Base-by-base conservation (phyloP, 2,113 vertebrate genomes). In the Colaptes auratus region DNA sequence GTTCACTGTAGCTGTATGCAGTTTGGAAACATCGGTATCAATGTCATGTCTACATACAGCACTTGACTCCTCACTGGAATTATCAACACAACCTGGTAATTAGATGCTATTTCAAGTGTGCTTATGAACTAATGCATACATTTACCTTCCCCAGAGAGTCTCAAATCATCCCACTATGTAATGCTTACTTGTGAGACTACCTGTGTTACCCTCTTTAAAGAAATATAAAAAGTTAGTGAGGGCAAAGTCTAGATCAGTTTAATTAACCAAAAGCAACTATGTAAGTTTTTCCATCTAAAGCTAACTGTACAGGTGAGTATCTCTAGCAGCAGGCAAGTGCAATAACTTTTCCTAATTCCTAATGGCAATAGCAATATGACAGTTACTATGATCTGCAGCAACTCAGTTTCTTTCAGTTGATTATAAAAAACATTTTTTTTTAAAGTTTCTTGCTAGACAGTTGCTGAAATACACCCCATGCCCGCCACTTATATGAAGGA, bases 371-470 rank as follows among this genome's bases (percentile, higher is more conserved):
- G 27, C 24, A 79, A 66, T 35, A n/a, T 11, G 75, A 39, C 8
- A 76, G 30, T 42, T 70, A 42, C 30, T 46, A 6, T 2, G 5
- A 70, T 53, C 31, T 35, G 21, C 2, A 7, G 21, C 64, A 30
- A 86, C 44, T 35, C 7, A 31, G 13, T 28, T 33, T 23, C 4
- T 58, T 70, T 9, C 60, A 78, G 10, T 1, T 23, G 18, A 36
- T 15, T 55, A 77, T 4, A 53, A 0, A 59, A 39, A 63, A 42
- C 1, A 2, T 18, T 61, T 35, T 35, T 23, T 61, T 61, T 5
- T 7, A 16, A 35, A 14, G 23, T 23, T 71, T 92, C 21, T 70
- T 75, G 18, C 20, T 31, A 78, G 79, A 14, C 36, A 82, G 12
- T 33, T 63, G 77, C 30, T 39, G 28, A 94, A 67, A 71, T 21